A percentile compares a stretch with the other conserved stretches of the same genome.
Conservation (phyloP, 2,797 vertebrate genomes). For the Lophura swinhoii region DNA sequence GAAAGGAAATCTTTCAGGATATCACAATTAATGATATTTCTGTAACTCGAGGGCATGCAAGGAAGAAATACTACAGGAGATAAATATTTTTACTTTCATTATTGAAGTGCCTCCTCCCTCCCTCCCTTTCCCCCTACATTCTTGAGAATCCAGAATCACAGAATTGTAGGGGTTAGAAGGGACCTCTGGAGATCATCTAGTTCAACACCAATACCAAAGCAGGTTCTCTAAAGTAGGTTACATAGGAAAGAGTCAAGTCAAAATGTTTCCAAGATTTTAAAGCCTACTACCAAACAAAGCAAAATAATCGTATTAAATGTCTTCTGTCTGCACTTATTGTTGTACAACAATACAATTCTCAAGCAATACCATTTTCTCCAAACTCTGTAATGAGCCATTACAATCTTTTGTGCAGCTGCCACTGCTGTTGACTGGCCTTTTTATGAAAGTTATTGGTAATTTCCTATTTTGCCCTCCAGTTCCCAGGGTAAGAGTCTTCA, state of each 20-base stretch:
- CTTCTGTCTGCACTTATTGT: neutral
- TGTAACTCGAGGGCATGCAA: neutral
- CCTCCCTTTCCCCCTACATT: neutral
- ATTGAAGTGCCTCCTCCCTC: too few species aligned
- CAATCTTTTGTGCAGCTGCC: slow-evolving; percentile 35
- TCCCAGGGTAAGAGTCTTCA: neutral
- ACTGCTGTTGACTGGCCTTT: slow-evolving; percentile 1
- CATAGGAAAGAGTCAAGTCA: neutral
- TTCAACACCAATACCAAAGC: too few species aligned
- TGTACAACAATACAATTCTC: neutral
- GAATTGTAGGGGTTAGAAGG: too few species aligned
- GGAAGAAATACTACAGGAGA: neutral
- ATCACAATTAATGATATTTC: neutral
- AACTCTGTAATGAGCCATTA: slow-evolving; percentile 8
- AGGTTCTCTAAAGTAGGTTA: neutral
- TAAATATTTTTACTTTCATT: neutral
- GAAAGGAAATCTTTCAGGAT: neutral
- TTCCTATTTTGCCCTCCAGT: slow-evolving; percentile 3
- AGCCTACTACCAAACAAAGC: neutral
- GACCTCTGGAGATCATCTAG: too few species aligned
- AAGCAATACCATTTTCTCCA: slow-evolving; percentile 10
- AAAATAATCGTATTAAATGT: slow-evolving; percentile 41
- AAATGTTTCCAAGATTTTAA: neutral
- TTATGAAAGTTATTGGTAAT: slow-evolving; percentile 16
- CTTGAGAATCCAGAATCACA: neutral